Percentiles rank a stretch among this genome's conserved stretches.
Evolutionary conservation across 1,140 invertebrate species (phyloP).

Genomic region (Ceratosolen solmsi): DNA sequence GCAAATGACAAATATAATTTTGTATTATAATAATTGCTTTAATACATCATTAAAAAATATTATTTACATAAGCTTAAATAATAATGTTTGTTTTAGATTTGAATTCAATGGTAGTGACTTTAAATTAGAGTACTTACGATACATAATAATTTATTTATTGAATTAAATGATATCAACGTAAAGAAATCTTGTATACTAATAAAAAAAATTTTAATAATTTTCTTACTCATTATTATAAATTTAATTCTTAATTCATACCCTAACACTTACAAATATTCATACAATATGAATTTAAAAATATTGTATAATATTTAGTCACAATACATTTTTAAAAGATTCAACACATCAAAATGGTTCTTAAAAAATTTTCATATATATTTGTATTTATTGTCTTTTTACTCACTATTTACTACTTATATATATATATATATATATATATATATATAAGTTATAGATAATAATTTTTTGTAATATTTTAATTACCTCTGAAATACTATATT

Average conservation of each 20-base stretch:
- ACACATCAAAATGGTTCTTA: no score
- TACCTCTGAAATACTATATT: no score
- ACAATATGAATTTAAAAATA: no score
- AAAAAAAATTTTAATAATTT: background rate
- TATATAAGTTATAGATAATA: no score
- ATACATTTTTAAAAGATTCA: no score
- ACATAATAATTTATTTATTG: background rate
- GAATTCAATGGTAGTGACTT: slow-evolving; percentile 14
- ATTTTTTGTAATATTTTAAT: no score
- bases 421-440: no score
- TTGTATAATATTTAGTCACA: no score
- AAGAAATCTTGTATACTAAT: background rate
- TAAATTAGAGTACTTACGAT: background rate
- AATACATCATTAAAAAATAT: background rate
- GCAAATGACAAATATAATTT: background rate
- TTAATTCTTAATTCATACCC: no score
- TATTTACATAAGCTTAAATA: slow-evolving; percentile 9
- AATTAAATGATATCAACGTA: background rate
- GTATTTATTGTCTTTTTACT: no score
- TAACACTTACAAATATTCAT: background rate
- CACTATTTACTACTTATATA: no score
- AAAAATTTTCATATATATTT: no score
- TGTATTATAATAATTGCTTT: slow-evolving; percentile 1
- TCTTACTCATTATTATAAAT: background rate
- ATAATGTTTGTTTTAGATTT: slow-evolving; percentile 3